These are phyloP conservation scores for Cyclargus thomasi DNA, from an alignment of 1,140 invertebrate genomes.

Conservation along the genomic window DNA sequence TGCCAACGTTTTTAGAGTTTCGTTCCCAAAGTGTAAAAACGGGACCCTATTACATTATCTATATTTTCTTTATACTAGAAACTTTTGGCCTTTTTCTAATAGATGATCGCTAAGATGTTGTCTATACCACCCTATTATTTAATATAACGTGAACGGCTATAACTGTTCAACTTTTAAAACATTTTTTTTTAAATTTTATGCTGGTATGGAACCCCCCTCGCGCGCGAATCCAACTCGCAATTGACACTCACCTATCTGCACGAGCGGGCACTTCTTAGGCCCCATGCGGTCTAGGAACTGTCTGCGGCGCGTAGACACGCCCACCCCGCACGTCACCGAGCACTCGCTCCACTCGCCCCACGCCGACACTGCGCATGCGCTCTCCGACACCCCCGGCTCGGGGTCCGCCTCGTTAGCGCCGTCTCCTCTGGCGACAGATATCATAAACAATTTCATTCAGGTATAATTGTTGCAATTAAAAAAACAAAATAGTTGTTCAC, in stretches of 20 bases:
- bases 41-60: too few species aligned
- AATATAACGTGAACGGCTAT: too few species aligned
- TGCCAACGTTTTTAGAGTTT: too few species aligned
- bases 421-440: not conserved
- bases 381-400: conserved; percentile 52
- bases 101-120: too few species aligned
- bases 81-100: too few species aligned
- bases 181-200: too few species aligned
- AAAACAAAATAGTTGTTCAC: too few species aligned
- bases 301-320: conserved; percentile 83
- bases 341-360: conserved; percentile 91
- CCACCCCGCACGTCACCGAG: conserved; percentile 87
- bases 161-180: too few species aligned
- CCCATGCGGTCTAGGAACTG: conserved; percentile 84
- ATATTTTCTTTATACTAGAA: too few species aligned
- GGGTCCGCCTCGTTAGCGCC: not conserved
- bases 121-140: too few species aligned
- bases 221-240: not conserved
- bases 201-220: too few species aligned
- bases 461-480: not conserved
- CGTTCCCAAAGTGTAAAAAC: too few species aligned
- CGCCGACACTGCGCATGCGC: conserved; percentile 81
- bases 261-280: conserved; percentile 85
- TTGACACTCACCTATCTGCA: conserved; percentile 58
- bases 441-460: not conserved